Conservation (phyloP, 53 echinoderm and acorn worm genomes). For the Actinopyga echinites region DNA sequence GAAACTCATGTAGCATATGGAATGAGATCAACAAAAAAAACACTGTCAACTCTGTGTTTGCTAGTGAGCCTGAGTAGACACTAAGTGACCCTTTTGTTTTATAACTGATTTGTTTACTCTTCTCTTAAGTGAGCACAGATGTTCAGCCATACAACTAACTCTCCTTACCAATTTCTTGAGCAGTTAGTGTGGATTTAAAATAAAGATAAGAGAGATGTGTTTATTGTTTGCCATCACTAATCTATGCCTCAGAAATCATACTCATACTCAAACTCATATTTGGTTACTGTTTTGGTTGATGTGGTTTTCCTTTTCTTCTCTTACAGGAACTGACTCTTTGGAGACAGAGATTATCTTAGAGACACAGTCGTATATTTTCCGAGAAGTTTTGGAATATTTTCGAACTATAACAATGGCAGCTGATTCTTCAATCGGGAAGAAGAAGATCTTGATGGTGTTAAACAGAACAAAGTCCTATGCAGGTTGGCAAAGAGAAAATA, state of each 20-base stretch:
- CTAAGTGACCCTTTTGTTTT: neutral
- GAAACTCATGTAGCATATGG: neutral
- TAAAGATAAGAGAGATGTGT: too few species aligned
- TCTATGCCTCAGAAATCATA: too few species aligned
- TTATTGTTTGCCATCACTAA: too few species aligned
- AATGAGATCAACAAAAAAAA: neutral
- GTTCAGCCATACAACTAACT: too few species aligned
- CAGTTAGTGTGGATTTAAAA: too few species aligned
- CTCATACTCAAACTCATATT: too few species aligned
- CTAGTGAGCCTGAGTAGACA: neutral
- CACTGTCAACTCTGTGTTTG: too few species aligned
- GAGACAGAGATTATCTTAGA: slow-evolving; percentile 70
- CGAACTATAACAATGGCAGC: slow-evolving; percentile 68
- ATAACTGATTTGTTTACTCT: too few species aligned
- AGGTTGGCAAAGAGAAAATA: slow-evolving; percentile 44
- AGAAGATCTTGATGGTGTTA: slow-evolving; percentile 57
- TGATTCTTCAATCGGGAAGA: slow-evolving; percentile 60
- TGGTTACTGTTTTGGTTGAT: too few species aligned
- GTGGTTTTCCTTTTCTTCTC: too few species aligned
- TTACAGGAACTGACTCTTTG: slow-evolving; percentile 46
- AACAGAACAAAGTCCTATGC: slow-evolving; percentile 82
- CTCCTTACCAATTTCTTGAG: too few species aligned
- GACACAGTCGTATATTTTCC: slow-evolving; percentile 79
- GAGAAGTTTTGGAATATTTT: slow-evolving; percentile 88
- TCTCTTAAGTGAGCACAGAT: too few species aligned